Evolutionary conservation across 2,797 vertebrate species (phyloP).

Genomic region (Sebastes oblongus): DNA sequence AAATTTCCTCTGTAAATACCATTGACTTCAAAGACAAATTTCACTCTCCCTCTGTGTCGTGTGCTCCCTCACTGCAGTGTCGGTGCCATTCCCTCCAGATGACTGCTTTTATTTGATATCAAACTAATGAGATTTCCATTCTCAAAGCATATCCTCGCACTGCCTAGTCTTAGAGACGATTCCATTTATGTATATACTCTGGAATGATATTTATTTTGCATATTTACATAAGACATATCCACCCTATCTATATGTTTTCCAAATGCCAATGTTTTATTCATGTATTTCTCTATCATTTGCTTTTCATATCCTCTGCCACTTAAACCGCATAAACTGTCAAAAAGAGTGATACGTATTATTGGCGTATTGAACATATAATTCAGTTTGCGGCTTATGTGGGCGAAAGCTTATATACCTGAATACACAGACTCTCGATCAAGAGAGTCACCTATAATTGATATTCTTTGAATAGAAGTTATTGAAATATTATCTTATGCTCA

Average conservation of each 20-base stretch:
- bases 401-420: constrained; percentile 51
- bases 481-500: constrained; percentile 29
- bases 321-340: constrained; percentile 76
- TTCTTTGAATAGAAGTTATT: constrained; percentile 46
- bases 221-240: constrained; percentile 81
- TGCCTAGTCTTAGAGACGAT: constrained; percentile 71
- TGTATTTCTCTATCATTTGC: constrained; percentile 71
- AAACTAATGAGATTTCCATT: constrained; percentile 83
- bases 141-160: constrained; percentile 72
- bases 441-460: constrained; percentile 63
- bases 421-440: constrained; percentile 59
- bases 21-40: constrained; percentile 76
- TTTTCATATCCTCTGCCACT: constrained; percentile 75
- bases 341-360: constrained; percentile 74
- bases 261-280: constrained; percentile 83
- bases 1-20: constrained; percentile 67
- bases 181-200: constrained; percentile 78
- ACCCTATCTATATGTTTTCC: constrained; percentile 78
- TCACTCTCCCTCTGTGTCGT: constrained; percentile 59
- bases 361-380: constrained; percentile 72
- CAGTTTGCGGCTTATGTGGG: constrained; percentile 69
- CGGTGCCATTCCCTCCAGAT: constrained; percentile 75
- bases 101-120: constrained; percentile 82
- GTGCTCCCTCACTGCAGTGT: constrained; percentile 63
- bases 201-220: constrained; percentile 80